Base-by-base conservation (phyloP, 2,113 vertebrate species). In the Ursus arctos region DNA sequence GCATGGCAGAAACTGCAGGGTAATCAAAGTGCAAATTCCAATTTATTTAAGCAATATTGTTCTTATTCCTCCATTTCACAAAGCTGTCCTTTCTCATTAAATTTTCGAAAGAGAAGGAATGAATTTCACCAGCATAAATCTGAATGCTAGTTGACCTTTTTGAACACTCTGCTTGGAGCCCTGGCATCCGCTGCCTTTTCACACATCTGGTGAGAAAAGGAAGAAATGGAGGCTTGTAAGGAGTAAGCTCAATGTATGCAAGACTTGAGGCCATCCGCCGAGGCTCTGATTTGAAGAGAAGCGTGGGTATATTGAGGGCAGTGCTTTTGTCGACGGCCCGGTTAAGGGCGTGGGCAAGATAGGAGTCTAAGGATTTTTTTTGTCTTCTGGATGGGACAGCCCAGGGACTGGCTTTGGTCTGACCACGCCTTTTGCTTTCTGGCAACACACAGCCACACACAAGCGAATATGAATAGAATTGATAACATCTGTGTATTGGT, bases 21-120 rank as follows among this genome's bases (percentile, higher is more conserved):
- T 97, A 98, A 98, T 98, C 95, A 98, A 97, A 98, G 97, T 96
- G 94, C 97, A 98, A 97, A 97, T 97, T 98, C 89, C 97, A 97
- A 98, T 98, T 98, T 97, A 91, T 98, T 97, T 97, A 97, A 97
- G 97, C 96, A 98, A 98, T 97, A 98, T 97, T 98, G 92, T 97
- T 95, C 90, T 95, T 97, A 94, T 95, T 95, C 79, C 90, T 96
- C 91, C 91, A 92, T 97, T 97, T 95, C 96, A 95, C 97, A 96
- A 94, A 96, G 96, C 95, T 97, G 98, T 97, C 96, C 82, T 97
- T 98, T 97, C 96, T 98, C 96, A 97, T 98, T 97, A 98, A 93
- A 92, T 93, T 97, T 98, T 93, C 94, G 94, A 97, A 98, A 98
- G 94, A 53, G 81, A 97, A 95, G 77, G 94, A 86, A 97, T 97